Evolutionary conservation across 2,113 vertebrate genomes (phyloP).

Genomic region (Sceloporus tristichus): DNA sequence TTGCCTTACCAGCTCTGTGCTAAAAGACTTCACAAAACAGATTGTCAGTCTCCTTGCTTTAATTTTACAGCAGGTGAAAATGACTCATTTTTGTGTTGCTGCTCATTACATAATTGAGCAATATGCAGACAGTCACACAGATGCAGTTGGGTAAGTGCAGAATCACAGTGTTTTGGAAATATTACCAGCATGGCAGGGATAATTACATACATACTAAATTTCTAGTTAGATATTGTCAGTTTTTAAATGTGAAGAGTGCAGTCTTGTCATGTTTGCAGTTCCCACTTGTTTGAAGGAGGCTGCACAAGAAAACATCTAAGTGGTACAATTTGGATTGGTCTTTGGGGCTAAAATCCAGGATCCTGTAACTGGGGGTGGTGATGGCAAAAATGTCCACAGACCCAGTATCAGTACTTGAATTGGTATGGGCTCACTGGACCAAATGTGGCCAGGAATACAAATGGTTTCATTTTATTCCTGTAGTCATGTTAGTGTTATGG

Average conservation of each 20-base stretch:
- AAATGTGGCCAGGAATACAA: no score
- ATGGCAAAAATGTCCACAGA: not conserved
- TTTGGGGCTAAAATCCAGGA: not conserved
- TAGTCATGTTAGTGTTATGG: no score
- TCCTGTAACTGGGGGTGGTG: not conserved
- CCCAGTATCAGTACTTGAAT: not conserved
- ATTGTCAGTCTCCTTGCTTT: not conserved
- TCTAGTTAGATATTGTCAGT: not conserved
- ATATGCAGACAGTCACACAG: constrained; percentile 12
- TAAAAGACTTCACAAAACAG: constrained; percentile 11
- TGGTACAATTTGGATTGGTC: not conserved
- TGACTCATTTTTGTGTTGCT: constrained; percentile 20
- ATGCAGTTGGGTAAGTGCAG: not conserved
- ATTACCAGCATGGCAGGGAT: constrained; percentile 7
- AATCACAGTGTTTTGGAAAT: constrained; percentile 22
- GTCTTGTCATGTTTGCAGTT: not conserved
- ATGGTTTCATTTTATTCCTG: not conserved
- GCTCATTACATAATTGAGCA: constrained; percentile 30
- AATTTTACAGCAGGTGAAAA: constrained; percentile 14
- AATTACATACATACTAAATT: constrained; percentile 3
- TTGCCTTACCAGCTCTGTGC: not conserved
- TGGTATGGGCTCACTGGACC: not conserved
- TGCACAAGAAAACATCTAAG: not conserved
- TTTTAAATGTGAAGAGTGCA: constrained; percentile 6
- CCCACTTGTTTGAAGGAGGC: not conserved